These are phyloP conservation scores for Tychaedon coryphoeus DNA, from an alignment of 2,113 vertebrate species.

Conservation along the genomic window DNA sequence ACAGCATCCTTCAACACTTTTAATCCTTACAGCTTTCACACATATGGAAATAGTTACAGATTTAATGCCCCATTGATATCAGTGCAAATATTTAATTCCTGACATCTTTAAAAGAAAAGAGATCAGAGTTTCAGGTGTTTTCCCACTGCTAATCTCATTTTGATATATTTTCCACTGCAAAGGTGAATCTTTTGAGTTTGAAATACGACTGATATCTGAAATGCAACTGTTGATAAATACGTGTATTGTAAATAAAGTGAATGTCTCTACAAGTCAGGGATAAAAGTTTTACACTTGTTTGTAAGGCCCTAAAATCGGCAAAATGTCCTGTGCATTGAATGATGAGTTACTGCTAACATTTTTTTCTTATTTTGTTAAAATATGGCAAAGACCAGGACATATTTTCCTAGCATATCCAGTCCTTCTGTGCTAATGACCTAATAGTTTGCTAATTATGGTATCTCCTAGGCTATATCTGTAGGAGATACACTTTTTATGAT, in stretches of 20 bases:
- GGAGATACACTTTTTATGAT: neutral
- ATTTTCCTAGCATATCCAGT: neutral
- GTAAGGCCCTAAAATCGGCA: neutral
- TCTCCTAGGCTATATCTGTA: neutral
- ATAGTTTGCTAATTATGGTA: neutral
- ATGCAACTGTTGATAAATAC: neutral
- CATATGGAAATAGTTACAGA: constrained; percentile 29
- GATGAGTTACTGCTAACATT: neutral
- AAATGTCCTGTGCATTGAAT: neutral
- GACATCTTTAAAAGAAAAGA: neutral
- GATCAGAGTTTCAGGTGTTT: neutral
- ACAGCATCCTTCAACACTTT: neutral
- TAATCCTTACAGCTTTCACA: constrained; percentile 10
- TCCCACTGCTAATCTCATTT: neutral
- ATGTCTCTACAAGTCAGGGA: neutral
- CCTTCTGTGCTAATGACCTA: neutral
- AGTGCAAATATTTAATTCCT: constrained; percentile 41
- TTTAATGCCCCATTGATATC: constrained; percentile 22
- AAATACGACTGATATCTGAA: neutral
- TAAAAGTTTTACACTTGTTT: neutral
- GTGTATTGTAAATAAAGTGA: neutral
- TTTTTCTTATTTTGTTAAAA: neutral
- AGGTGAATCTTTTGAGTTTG: neutral
- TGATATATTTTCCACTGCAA: neutral
- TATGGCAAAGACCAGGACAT: too few relatives aligned